Conservation (phyloP, 2,113 vertebrate genomes). For the Epinephelus fuscoguttatus region DNA sequence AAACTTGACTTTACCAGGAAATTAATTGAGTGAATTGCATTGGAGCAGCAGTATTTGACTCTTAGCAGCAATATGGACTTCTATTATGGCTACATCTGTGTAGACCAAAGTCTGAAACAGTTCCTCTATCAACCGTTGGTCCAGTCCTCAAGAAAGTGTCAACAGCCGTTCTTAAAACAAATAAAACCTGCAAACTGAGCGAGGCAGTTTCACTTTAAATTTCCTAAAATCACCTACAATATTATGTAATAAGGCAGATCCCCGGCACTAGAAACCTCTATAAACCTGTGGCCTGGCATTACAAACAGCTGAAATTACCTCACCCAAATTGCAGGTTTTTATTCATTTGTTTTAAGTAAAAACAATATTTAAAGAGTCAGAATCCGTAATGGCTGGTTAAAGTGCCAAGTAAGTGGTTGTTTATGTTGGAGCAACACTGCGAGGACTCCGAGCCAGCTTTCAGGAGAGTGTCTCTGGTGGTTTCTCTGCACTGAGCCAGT, state of each 20-base stretch:
- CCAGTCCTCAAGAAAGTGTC: background rate
- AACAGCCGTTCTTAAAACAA: background rate
- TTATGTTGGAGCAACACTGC: conserved; percentile 9
- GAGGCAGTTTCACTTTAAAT: background rate
- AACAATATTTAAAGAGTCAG: background rate
- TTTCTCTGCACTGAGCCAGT: background rate
- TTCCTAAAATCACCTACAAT: background rate
- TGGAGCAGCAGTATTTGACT: conserved; percentile 12
- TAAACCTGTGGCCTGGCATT: conserved; percentile 13
- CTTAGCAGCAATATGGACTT: conserved; percentile 36
- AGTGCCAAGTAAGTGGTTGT: conserved; percentile 11
- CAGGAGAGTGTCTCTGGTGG: background rate
- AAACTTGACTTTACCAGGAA: background rate
- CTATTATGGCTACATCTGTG: conserved; percentile 20
- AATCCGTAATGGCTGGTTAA: conserved; percentile 5
- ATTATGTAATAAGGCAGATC: conserved; percentile 48
- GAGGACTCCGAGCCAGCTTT: conserved; percentile 1
- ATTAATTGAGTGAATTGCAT: background rate
- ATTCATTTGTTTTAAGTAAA: conserved; percentile 14
- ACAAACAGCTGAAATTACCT: conserved; percentile 4
- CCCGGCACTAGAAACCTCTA: background rate
- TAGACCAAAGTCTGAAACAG: background rate
- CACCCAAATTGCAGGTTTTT: conserved; percentile 18
- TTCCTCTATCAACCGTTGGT: background rate
- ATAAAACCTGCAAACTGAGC: conserved; percentile 17